Evolutionary conservation across 2,888 invertebrate genomes (phyloP).

Genomic region (Zonitis immaculata): DNA sequence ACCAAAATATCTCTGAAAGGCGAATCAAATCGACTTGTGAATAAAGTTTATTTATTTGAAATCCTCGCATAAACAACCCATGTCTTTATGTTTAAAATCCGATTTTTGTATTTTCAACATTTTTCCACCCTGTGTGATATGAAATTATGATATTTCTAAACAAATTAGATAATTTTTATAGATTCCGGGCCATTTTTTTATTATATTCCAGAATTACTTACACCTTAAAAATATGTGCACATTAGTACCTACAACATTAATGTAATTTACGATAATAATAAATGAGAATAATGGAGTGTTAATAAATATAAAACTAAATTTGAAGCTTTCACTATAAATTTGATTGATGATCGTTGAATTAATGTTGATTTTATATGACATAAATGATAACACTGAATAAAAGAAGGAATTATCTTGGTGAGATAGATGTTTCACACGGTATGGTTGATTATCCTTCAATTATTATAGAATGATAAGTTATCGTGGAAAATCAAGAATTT

Average conservation of each 20-base stretch:
- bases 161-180: no score
- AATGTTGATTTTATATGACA: background rate
- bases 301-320: background rate
- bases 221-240: no score
- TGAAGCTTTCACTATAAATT: background rate
- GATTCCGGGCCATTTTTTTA: background rate
- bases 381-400: background rate
- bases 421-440: background rate
- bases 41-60: constrained; percentile 30
- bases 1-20: constrained; percentile 17
- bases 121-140: no score
- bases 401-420: background rate
- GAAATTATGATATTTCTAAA: no score
- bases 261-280: background rate
- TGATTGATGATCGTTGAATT: background rate
- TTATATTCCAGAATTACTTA: background rate
- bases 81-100: constrained; percentile 14
- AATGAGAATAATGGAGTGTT: background rate
- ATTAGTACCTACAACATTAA: no score
- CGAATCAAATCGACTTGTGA: constrained; percentile 24
- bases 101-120: constrained; percentile 18
- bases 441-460: background rate
- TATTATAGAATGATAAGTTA: background rate
- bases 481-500: background rate
- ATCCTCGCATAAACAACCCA: constrained; percentile 24